These are phyloP conservation scores for Nysson spinosus DNA, from an alignment of 2,888 invertebrate species.

Conservation along the genomic window DNA sequence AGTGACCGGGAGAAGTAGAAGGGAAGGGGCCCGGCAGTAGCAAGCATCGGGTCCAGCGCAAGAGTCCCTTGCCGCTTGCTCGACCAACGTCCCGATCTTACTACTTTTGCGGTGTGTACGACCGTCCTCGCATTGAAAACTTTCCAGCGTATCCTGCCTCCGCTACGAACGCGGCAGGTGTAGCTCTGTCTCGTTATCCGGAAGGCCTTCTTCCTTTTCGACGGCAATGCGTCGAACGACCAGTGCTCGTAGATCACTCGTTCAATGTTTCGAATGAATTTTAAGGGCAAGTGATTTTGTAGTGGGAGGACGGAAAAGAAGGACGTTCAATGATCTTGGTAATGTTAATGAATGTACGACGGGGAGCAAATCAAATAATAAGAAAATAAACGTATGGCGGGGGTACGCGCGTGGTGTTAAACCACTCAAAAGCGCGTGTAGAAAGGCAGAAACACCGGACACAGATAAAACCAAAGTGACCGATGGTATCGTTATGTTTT, in stretches of 20 bases:
- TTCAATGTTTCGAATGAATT: constrained; percentile 32
- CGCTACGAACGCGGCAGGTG: constrained; percentile 56
- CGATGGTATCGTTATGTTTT: too few species aligned
- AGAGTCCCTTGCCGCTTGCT: constrained; percentile 48
- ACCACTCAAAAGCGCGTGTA: constrained; percentile 41
- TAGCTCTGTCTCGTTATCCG: constrained; percentile 58
- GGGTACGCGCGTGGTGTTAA: constrained; percentile 20
- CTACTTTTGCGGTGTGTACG: constrained; percentile 65
- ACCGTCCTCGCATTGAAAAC: constrained; percentile 62
- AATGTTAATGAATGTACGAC: constrained; percentile 28
- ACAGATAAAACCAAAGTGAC: too few species aligned
- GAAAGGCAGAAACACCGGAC: too few species aligned
- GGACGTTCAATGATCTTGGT: constrained; percentile 21
- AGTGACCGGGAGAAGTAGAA: constrained; percentile 22
- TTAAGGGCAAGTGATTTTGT: constrained; percentile 37
- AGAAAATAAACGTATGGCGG: neutral
- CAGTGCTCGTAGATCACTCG: constrained; percentile 39
- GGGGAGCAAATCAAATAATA: constrained; percentile 11
- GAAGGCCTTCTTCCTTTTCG: constrained; percentile 37
- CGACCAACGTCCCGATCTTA: constrained; percentile 58
- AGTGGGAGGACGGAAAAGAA: constrained; percentile 22
- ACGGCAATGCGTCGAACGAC: constrained; percentile 31
- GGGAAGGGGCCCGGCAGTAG: constrained; percentile 30
- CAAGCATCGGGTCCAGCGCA: constrained; percentile 34
- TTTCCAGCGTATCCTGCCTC: constrained; percentile 54